phyloP scores from a whole-genome alignment of 2,888 invertebrate genomes.

The Stenchaetothrips biformis region DNA sequence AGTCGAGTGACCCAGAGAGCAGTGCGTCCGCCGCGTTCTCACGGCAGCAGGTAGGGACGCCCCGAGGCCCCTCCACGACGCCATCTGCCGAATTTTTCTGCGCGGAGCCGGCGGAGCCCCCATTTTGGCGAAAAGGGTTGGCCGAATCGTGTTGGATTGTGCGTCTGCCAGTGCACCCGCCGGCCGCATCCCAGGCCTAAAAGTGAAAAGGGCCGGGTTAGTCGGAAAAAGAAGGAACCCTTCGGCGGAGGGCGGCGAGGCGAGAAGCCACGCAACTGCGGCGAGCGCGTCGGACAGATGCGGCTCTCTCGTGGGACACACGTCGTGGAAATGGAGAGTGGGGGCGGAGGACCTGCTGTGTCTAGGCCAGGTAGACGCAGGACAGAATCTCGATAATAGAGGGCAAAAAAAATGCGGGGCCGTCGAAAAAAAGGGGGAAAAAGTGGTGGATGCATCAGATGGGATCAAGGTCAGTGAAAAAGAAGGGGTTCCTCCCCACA shows the following conservation, averaged over 20 bases:
- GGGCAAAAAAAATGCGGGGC: background rate
- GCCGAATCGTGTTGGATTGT: background rate
- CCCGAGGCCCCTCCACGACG: background rate
- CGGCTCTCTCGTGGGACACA: background rate
- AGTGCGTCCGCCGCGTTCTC: no score
- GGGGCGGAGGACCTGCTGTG: background rate
- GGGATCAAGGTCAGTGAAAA: conserved; percentile 2
- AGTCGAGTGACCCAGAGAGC: no score
- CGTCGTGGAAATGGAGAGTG: conserved; percentile 6
- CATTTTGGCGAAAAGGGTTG: conserved; percentile 8
- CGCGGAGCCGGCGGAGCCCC: background rate
- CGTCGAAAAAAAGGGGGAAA: background rate
- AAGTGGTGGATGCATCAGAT: background rate
- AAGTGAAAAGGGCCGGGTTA: background rate
- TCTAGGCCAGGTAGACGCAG: background rate
- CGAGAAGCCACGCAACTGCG: background rate
- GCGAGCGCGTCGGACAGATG: background rate
- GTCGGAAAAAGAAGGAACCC: no score
- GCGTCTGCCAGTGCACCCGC: background rate
- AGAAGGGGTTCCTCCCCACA: background rate
- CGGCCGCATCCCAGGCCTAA: background rate
- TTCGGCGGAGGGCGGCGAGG: no score
- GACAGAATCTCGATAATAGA: conserved; percentile 1
- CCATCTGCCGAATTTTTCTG: conserved; percentile 5
- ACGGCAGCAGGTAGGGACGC: background rate